phyloP scores from a whole-genome alignment of 53 echinoderm and acorn worm genomes.

The Holothuria leucospilota region DNA sequence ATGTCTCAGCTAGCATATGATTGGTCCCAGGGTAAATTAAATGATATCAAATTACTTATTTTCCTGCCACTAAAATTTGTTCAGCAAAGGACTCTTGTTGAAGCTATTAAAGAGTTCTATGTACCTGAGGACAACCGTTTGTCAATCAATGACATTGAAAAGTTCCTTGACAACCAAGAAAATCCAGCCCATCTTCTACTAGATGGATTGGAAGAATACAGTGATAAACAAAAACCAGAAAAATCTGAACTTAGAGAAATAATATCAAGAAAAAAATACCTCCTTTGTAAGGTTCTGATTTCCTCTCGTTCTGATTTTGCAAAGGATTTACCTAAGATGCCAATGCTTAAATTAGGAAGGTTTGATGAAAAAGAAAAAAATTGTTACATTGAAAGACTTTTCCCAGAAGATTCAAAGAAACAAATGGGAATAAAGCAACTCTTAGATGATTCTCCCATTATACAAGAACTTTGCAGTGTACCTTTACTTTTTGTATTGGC shows the following conservation, averaged over 20 bases:
- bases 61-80: constrained; percentile 12
- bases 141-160: neutral
- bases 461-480: neutral
- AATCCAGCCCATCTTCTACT: neutral
- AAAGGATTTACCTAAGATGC: neutral
- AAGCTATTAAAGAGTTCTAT: constrained; percentile 9
- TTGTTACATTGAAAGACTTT: constrained; percentile 1
- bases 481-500: too few relatives aligned
- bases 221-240: neutral
- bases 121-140: neutral
- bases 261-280: neutral
- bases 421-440: too few relatives aligned
- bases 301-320: neutral
- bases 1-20: constrained; percentile 10
- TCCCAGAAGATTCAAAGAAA: neutral
- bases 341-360: neutral
- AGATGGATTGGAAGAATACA: constrained; percentile 24
- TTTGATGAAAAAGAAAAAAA: constrained; percentile 11
- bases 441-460: too few relatives aligned
- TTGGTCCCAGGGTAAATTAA: neutral
- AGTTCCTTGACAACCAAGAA: neutral
- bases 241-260: neutral
- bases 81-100: neutral
- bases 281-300: neutral
- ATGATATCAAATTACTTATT: neutral